Percentiles rank a stretch among this genome's conserved stretches.
These are phyloP conservation scores for Acromyrmex echinatior DNA, from an alignment of 1,140 invertebrate genomes.

Conservation along the genomic window DNA sequence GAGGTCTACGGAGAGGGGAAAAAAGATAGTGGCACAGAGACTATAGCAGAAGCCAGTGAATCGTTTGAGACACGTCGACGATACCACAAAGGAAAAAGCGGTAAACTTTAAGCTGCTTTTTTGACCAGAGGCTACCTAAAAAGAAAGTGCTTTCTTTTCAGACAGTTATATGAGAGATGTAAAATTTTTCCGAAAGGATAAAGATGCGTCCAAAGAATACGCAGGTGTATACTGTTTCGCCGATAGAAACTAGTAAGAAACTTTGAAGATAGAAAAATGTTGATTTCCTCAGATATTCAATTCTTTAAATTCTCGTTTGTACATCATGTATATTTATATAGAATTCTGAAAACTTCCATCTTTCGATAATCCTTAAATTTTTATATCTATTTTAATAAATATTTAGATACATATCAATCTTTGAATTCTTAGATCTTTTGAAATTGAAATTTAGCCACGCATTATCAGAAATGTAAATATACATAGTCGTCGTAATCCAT, in stretches of 20 bases:
- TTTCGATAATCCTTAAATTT: neutral
- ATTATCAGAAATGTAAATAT: neutral
- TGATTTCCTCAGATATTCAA: conserved; percentile 6
- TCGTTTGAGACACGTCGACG: conserved; percentile 72
- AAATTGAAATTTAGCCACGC: neutral
- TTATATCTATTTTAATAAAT: neutral
- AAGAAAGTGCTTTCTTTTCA: conserved; percentile 33
- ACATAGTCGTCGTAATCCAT: neutral
- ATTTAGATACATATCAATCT: neutral
- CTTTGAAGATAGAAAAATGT: neutral
- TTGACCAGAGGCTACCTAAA: conserved; percentile 72
- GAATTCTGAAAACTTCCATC: neutral
- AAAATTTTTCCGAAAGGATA: conserved; percentile 52
- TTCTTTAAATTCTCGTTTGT: conserved; percentile 7
- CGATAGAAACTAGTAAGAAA: neutral
- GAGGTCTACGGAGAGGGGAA: conserved; percentile 6
- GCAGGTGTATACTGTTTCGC: neutral
- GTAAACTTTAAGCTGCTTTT: conserved; percentile 79
- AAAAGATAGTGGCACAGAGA: conserved; percentile 2
- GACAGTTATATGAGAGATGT: conserved; percentile 32
- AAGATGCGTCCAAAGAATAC: conserved; percentile 17
- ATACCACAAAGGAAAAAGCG: conserved; percentile 75
- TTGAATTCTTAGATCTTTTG: neutral
- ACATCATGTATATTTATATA: no score
- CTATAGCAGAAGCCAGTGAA: conserved; percentile 59